Base-by-base conservation (phyloP, 2,888 invertebrate species). In the Leucoma salicis region DNA sequence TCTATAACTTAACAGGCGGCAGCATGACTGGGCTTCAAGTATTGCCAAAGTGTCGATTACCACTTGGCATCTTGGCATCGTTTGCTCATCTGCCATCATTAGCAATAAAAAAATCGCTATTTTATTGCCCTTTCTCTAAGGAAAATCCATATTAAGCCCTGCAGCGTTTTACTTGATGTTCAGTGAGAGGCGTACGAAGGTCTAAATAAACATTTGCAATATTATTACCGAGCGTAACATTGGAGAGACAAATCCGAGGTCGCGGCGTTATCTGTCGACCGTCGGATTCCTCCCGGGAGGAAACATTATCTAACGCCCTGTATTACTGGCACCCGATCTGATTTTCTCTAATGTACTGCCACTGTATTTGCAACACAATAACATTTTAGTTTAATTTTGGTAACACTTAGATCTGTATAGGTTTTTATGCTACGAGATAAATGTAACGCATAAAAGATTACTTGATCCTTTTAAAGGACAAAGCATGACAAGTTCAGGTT, bases 251-350 rank as follows among this genome's bases (percentile, higher is more conserved):
- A 80, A 78, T 78, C 75, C 66, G 74, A 76, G 77, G 77, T 75
- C 77, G 66, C 60, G 66, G 61, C 52, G 60, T 78, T 81, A 79
- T 78, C 79, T 72, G 58, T 52, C 60, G 61, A 57, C 62, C 61
- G 62, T 59, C 52, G 70, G 66, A 70, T 63, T 66, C 54, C 63
- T 68, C 78, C 73, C 72, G 44, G 48, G 72, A 72, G 78, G 72
- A 73, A 74, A 72, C 75, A 76, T 78, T 81, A 79, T 78, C 78
- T 70, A 63, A 66, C 67, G 57, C 68, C 67, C 70, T 60, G 70
- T 75, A 73, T 70, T 71, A 70, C 71, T 57, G 63, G 62, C 66
- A 57, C 63, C 66, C 73, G 73, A 75, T 77, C 74, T 72, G 78
- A 76, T 77, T 72, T 62, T 57, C 66, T 60, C 52, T 64, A 66